These are phyloP conservation scores for Orgyia antiqua DNA, from an alignment of 2,888 invertebrate species.

Conservation along the genomic window DNA sequence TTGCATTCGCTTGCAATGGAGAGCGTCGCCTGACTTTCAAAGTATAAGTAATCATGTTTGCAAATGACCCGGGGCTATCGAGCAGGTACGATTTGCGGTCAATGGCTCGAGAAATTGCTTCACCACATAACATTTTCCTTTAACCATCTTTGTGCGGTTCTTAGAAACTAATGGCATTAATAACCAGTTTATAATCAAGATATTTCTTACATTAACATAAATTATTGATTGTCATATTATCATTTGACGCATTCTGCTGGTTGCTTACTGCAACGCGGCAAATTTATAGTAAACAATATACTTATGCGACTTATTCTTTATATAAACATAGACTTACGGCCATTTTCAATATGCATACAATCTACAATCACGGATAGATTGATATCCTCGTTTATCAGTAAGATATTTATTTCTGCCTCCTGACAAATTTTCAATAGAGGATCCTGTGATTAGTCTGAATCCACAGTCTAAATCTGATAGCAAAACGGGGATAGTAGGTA, in stretches of 20 bases:
- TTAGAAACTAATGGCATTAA: constrained; percentile 18
- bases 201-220: constrained; percentile 12
- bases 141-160: constrained; percentile 22
- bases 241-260: not conserved
- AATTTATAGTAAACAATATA: too few relatives aligned
- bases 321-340: too few relatives aligned
- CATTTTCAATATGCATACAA: too few relatives aligned
- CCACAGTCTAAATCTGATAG: too few relatives aligned
- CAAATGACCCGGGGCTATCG: constrained; percentile 48
- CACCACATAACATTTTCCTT: constrained; percentile 26
- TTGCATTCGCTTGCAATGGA: constrained; percentile 29
- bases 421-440: too few relatives aligned
- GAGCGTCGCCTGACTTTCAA: constrained; percentile 31
- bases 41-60: constrained; percentile 46
- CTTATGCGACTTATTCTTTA: too few relatives aligned
- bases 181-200: constrained; percentile 15
- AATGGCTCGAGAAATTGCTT: constrained; percentile 53
- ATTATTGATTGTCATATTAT: constrained; percentile 14
- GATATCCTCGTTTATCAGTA: too few relatives aligned
- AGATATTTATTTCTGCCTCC: too few relatives aligned
- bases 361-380: too few relatives aligned
- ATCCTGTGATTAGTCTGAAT: too few relatives aligned
- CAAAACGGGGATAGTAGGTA: too few relatives aligned
- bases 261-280: too few relatives aligned
- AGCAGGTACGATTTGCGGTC: constrained; percentile 52